A percentile compares a stretch with the other conserved stretches of the same genome.
Conservation (phyloP, 2,113 vertebrate genomes). For the Scortum barcoo region DNA sequence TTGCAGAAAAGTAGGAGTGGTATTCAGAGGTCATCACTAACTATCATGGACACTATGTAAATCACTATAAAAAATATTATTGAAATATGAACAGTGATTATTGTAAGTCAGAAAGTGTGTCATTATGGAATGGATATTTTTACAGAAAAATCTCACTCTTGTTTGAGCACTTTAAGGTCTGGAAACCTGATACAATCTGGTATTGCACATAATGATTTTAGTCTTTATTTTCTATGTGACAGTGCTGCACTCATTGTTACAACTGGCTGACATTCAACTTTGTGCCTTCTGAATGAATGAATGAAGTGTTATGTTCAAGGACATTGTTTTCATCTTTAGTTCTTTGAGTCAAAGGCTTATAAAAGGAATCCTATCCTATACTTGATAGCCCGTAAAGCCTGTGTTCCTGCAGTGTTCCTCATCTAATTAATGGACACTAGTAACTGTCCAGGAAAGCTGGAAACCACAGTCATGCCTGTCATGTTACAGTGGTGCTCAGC, state of each 20-base stretch:
- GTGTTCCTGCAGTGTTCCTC: not conserved
- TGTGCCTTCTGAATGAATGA: not conserved
- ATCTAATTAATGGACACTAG: not conserved
- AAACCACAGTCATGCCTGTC: not conserved
- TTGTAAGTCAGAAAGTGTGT: not conserved
- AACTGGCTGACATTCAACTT: not conserved
- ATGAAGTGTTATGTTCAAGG: conserved; percentile 1
- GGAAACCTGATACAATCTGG: not conserved
- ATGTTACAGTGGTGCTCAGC: not conserved
- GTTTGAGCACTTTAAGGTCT: not conserved
- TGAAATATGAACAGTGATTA: not conserved
- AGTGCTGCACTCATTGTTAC: not conserved
- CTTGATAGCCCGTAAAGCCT: not conserved
- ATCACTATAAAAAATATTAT: not conserved
- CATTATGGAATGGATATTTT: not conserved
- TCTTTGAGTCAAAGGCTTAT: not conserved
- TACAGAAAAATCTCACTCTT: not conserved
- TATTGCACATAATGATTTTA: not conserved
- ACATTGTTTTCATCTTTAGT: not conserved
- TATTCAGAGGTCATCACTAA: not conserved
- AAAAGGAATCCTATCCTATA: not conserved
- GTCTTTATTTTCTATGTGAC: not conserved
- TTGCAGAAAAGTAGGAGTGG: not conserved
- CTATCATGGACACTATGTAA: not conserved
- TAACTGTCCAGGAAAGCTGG: not conserved